Evolutionary conservation across 2,113 vertebrate genomes (phyloP), one percentile per base, ranked within the genome.

Genomic region (Montifringilla adamsi): DNA sequence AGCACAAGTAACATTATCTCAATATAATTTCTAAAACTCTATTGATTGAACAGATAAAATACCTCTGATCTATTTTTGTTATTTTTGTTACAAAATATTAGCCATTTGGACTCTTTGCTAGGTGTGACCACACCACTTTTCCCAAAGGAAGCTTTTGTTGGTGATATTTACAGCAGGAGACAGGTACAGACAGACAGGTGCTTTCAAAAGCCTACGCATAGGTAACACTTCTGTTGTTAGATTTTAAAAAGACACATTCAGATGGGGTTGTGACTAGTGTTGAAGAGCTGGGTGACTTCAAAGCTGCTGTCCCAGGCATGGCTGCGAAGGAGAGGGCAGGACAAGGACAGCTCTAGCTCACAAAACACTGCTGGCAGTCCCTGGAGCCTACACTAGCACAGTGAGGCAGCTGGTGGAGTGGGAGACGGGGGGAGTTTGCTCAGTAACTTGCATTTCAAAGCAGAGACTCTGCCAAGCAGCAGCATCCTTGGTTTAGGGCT

Each of bases 11-110:
- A 98, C 95, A 85, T 97, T 97, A 95, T 97, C 96, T 97, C 97
- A 98, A 98, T 98, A 98, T 98, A 98, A 98, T 98, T 97, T 98
- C 98, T 98, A 98, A 98, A 98, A 97, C 97, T 98, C 98, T 98
- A 98, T 97, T 97, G 97, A 96, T 97, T 76, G 95, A 97, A 98
- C 98, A 98, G 97, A 97, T 98, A 98, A 98, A 98, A 98, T 98
- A 98, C 97, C 95, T 98, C 97, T 98, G 97, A 94, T 97, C 97
- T 98, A 97, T 97, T 98, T 56, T 94, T 67, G 94, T 98, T 98
- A 96, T 96, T 97, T 97, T 96, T 93, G 92, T 98, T 98, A 98
- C 98, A 98, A 98, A 98, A 98, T 98, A 97, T 96, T 97, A 97
- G 96, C 98, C 97, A 91, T 97, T 97, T 98, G 97, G 97, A 97